phyloP scores from a whole-genome alignment of 2,797 vertebrate species.

The Gobionotothen gibberifrons region DNA sequence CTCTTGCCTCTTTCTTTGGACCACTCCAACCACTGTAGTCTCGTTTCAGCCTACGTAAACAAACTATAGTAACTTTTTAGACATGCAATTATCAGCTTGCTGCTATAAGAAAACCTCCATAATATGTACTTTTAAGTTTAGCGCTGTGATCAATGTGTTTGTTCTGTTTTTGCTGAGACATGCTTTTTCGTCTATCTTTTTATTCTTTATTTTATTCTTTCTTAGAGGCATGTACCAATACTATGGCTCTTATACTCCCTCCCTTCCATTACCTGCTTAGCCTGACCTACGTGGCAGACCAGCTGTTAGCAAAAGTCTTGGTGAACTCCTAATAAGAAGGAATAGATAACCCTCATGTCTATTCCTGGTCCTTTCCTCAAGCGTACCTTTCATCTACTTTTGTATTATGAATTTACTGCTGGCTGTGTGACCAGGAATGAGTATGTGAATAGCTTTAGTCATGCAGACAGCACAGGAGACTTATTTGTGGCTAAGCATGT shows the following conservation, averaged over 20 bases:
- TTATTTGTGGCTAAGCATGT: conserved; percentile 52
- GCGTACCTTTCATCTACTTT: conserved; percentile 56
- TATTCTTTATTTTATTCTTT: conserved; percentile 16
- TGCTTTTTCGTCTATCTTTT: conserved; percentile 33
- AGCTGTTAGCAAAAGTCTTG: conserved; percentile 55
- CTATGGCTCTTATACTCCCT: conserved; percentile 35
- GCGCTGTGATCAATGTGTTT: conserved; percentile 21
- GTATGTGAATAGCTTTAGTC: conserved; percentile 39
- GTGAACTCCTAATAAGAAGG: conserved; percentile 59
- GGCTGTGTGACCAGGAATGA: conserved; percentile 29
- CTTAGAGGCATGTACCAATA: conserved; percentile 15
- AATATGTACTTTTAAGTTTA: conserved; percentile 25
- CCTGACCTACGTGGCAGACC: conserved; percentile 52
- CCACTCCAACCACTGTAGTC: conserved; percentile 45
- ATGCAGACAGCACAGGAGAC: conserved; percentile 33
- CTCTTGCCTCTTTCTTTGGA: conserved; percentile 28
- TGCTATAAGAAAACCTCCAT: conserved; percentile 21
- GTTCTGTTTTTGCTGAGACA: conserved; percentile 35
- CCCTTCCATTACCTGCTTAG: conserved; percentile 51
- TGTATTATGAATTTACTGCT: conserved; percentile 58
- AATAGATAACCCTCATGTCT: conserved; percentile 69
- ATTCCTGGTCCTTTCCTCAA: conserved; percentile 66
- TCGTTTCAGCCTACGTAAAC: conserved; percentile 64
- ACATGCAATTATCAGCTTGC: conserved; percentile 42
- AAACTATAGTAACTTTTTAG: conserved; percentile 51